Evolutionary conservation across 2,113 vertebrate genomes (phyloP), one percentile per base, ranked within the genome.

Genomic region (Cettia cetti): DNA sequence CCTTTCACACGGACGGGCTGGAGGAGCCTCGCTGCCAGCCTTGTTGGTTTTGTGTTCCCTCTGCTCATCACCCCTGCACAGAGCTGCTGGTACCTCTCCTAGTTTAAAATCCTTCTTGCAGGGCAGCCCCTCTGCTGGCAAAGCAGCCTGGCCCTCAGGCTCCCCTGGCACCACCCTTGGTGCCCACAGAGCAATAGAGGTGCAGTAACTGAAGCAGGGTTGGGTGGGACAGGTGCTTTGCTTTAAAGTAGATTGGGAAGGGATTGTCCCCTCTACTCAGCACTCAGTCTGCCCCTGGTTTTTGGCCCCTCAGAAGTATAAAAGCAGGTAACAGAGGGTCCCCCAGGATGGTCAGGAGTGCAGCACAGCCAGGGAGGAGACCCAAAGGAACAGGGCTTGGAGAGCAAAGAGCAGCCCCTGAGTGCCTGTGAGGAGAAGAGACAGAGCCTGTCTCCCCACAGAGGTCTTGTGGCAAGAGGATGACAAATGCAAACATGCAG

Each of bases 201-300:
- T n/a, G 91, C 7, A 56, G 22, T 9, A 24, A 27, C 47, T 6
- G 8, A 27, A 45, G 63, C 63, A 60, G 37, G 4, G 2, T 30
- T 31, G 11, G 16, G 35, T 20, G 23, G 44, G 20, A 2, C 4
- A 64, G 53, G 81, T 80, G 72, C 15, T 86, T 23, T 54, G 59
- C 28, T n/a, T 81, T 77, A 56, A 31, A 24, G 53, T 3, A 10
- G 13, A 11, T 19, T 68, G 69, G 28, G 24, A 23, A 9, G 17
- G 0, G 9, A 22, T 31, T 3, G 0, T 10, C 2, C 11, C 8
- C 8, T 35, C 13, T 30, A 0, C 23, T 27, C n/a, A 28, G 53
- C 20, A 19, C 5, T 16, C 13, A 1, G 9, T 33, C 3, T 37
- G 11, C 6, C 8, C 65, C 10, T 23, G 14, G 26, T 7, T 22